These are phyloP conservation scores for Coleophora deauratella DNA, from an alignment of 2,888 invertebrate genomes.

Conservation along the genomic window DNA sequence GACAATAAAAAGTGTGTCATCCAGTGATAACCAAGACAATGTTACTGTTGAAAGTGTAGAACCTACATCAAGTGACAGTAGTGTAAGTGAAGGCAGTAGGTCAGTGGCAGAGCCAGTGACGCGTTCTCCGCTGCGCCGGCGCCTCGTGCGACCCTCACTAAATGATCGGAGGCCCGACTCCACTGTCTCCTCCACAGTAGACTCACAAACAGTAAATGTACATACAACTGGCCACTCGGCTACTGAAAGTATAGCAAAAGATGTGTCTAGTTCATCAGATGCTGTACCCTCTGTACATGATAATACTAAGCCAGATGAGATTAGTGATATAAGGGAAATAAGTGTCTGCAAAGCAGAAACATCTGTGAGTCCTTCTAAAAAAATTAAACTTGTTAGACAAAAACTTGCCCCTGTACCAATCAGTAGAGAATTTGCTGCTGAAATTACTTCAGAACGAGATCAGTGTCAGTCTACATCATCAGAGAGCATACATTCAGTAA, in stretches of 20 bases:
- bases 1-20: constrained; percentile 60
- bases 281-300: constrained; percentile 48
- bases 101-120: constrained; percentile 33
- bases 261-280: constrained; percentile 68
- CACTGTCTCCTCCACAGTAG: constrained; percentile 64
- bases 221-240: constrained; percentile 32
- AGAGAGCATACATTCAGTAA: constrained; percentile 23
- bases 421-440: constrained; percentile 29
- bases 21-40: constrained; percentile 60
- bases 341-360: constrained; percentile 70
- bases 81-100: constrained; percentile 48
- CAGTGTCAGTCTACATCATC: constrained; percentile 57
- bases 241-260: constrained; percentile 49
- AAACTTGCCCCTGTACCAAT: constrained; percentile 38
- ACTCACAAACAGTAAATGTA: constrained; percentile 41
- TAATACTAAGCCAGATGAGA: constrained; percentile 57
- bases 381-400: constrained; percentile 65
- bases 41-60: constrained; percentile 64
- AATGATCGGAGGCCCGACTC: constrained; percentile 59
- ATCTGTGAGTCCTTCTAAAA: constrained; percentile 56
- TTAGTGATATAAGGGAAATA: constrained; percentile 63
- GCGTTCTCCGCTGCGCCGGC: constrained; percentile 48
- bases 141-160: constrained; percentile 54
- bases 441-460: constrained; percentile 30
- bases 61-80: constrained; percentile 65